These are phyloP conservation scores for Perizoma flavofasciatum DNA, from an alignment of 2,888 invertebrate species.

Conservation along the genomic window DNA sequence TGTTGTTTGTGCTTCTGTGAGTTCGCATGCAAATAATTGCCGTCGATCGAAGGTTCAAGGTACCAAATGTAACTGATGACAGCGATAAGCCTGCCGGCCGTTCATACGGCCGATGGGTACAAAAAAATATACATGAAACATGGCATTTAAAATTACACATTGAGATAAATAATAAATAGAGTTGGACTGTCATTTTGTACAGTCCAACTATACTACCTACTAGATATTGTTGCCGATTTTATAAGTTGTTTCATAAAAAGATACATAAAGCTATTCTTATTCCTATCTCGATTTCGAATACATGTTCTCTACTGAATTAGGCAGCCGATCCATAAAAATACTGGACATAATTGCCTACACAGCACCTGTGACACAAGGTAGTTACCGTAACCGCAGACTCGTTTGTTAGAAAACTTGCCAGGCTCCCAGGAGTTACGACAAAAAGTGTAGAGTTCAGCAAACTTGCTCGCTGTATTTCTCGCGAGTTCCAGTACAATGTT, in stretches of 20 bases:
- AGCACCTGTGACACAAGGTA: slow-evolving; percentile 31
- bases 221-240: too few relatives aligned
- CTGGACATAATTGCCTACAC: slow-evolving; percentile 9
- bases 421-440: slow-evolving; percentile 26
- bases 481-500: slow-evolving; percentile 35
- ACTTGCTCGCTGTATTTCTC: slow-evolving; percentile 32
- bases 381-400: slow-evolving; percentile 30
- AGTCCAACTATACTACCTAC: too few relatives aligned
- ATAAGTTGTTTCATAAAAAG: too few relatives aligned
- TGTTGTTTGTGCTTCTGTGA: too few relatives aligned
- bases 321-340: too few relatives aligned
- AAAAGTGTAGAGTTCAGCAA: slow-evolving; percentile 37
- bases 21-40: slow-evolving; percentile 46
- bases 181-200: too few relatives aligned
- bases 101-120: slow-evolving; percentile 28
- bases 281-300: too few relatives aligned
- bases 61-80: slow-evolving; percentile 32
- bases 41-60: slow-evolving; percentile 53
- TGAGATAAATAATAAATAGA: too few relatives aligned
- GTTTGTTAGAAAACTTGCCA: slow-evolving; percentile 33
- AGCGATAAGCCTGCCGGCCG: slow-evolving; percentile 31
- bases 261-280: too few relatives aligned
- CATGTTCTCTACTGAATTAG: too few relatives aligned
- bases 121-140: slow-evolving; percentile 29
- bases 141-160: slow-evolving; percentile 4